Evolutionary conservation across 2,113 vertebrate genomes (phyloP), one percentile per base, ranked within the genome.

Genomic region (Prionailurus viverrinus): DNA sequence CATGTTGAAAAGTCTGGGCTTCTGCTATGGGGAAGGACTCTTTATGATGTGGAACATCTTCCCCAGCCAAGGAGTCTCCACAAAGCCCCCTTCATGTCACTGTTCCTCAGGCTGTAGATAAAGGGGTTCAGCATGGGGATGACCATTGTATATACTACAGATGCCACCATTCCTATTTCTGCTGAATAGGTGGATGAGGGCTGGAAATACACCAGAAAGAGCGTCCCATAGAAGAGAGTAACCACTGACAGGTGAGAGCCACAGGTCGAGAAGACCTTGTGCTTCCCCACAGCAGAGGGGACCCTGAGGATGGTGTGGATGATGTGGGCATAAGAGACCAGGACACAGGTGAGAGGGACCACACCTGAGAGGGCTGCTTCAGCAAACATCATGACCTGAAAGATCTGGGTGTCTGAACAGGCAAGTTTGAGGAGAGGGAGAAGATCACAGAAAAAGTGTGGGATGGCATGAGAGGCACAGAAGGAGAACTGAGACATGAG

Each of bases 71-170:
- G 11, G 71, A 74, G 71, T 15, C 11, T 27, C 36, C 39, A 74
- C 71, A 41, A 9, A 41, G 71, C 71, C 23, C 5, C 7, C 7
- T 95, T 97, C 16, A 97, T 55, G 9, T 97, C 36, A 1, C 39
- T 96, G n/a, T 98, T 97, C 39, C 95, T 85, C 73, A 98, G 79
- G 36, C 91, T 96, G 3, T 97, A 97, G 68, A 96, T 97, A 31
- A 98, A 92, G 1, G 96, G 94, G 10, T 96, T 98, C 39, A 94
- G 58, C 96, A 97, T 63, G 7, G 86, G 93, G 9, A 58, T 97
- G 63, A 94, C 86, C 73, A 95, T 81, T 2, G 83, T 95, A 33
- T 97, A 94, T 25, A 91, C 12, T 45, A 97, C 55, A 63, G 89
- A 97, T 13, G 16, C 18, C 0, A 25, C 65, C 80, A 93, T 83